Evolutionary conservation across 2,797 vertebrate genomes (phyloP), one percentile per base, ranked within the genome.

Genomic region (Anabacerthia variegaticeps): DNA sequence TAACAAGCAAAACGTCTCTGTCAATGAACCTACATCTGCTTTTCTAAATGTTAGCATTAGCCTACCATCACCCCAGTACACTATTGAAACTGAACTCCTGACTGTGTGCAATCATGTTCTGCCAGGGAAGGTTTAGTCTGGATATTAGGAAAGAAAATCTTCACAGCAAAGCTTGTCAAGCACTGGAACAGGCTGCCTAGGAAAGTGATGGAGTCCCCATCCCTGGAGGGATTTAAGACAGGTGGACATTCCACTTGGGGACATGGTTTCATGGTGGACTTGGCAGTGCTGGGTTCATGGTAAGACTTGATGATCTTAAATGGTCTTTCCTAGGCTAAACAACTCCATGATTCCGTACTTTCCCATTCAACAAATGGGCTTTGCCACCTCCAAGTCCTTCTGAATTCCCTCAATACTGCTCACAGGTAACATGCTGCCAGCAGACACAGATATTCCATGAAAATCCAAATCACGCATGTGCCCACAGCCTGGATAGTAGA

Each of bases 151-250:
- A 52, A 59, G 32, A n/a, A 71, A 14, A 12, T 43, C 32, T 43
- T 43, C 39, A 30, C 17, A 19, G 28, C 19, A 48, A 59, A 5
- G 23, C 22, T 16, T 66, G 32, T 48, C 23, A 54, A 87, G 3
- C 14, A 34, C 44, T 61, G 34, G 17, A 32, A 87, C 19, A 72
- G 34, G 8, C 32, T 82, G 39, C 23, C 34, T 28, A 87, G 16
- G 19, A 32, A 59, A 54, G 23, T 36, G n/a, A 19, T 36, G 20
- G 20, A 59, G 23, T 30, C 48, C 32, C 36, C 41, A 27, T 7
- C 7, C 34, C 34, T 65, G 5, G 32, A 10, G 46, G 46, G 16
- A 43, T 59, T 59, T 66, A 14, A 39, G 8, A 39, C 0, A 0
- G 37, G 44, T 26, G 20, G 39, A 46, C 30, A n/a, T n/a, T 8